Evolutionary conservation across 2,888 invertebrate species (phyloP).

Genomic region (Cantharis flavilabris): DNA sequence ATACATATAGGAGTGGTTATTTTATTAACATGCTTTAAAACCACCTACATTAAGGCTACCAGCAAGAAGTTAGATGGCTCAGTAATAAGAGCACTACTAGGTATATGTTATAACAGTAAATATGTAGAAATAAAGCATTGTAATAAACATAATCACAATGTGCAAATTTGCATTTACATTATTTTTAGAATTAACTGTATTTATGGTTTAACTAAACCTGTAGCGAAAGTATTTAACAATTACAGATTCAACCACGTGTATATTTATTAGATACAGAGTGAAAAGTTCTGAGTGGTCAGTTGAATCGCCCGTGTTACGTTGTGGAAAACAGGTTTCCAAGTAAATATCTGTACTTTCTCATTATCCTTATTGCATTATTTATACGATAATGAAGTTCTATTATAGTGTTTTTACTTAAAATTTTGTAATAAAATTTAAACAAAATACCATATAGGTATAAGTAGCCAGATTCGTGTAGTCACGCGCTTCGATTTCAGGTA

Average conservation of each 20-base stretch:
- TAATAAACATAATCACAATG: not conserved
- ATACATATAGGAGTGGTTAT: constrained; percentile 17
- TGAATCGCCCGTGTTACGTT: not conserved
- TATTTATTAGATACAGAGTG: not conserved
- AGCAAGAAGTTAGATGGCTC: constrained; percentile 22
- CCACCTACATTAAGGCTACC: constrained; percentile 23
- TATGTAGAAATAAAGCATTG: constrained; percentile 7
- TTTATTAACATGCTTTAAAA: constrained; percentile 22
- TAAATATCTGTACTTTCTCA: not conserved
- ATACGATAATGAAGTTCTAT: not conserved
- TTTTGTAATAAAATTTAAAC: not conserved
- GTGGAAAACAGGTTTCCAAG: not conserved
- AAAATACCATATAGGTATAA: constrained; percentile 3
- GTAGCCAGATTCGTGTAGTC: constrained; percentile 23
- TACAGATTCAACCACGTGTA: not conserved
- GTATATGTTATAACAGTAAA: constrained; percentile 16
- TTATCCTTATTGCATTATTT: not conserved
- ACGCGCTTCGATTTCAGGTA: constrained; percentile 34
- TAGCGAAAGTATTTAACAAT: not conserved
- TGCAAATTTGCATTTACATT: not conserved
- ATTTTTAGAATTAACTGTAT: not conserved
- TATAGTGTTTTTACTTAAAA: not conserved
- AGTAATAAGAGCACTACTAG: constrained; percentile 26
- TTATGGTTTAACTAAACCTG: not conserved
- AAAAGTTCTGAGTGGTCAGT: not conserved